Evolutionary conservation across 2,797 vertebrate species (phyloP).

Genomic region (Ctenopoma kingsleyae): DNA sequence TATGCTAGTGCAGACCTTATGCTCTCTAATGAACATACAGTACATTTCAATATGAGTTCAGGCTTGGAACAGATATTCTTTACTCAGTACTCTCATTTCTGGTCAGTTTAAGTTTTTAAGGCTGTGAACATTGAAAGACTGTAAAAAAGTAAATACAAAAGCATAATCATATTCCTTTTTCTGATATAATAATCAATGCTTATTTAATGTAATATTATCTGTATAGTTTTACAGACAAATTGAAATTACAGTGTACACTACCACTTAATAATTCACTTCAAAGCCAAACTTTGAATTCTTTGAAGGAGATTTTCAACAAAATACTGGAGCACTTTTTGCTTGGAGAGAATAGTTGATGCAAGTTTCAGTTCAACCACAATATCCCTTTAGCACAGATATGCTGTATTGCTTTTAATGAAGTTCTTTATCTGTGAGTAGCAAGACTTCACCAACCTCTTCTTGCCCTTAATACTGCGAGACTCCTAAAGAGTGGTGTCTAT

Average conservation of each 20-base stretch:
- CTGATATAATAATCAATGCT: not conserved
- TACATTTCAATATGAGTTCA: constrained; percentile 20
- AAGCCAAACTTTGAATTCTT: constrained; percentile 33
- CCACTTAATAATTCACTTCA: constrained; percentile 45
- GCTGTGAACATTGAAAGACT: not conserved
- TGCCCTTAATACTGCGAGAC: constrained; percentile 21
- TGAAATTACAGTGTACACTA: constrained; percentile 12
- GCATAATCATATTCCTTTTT: not conserved
- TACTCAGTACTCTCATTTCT: constrained; percentile 1
- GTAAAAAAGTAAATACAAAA: not conserved
- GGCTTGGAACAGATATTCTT: constrained; percentile 35
- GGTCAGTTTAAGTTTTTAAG: constrained; percentile 2
- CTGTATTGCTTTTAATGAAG: constrained; percentile 63
- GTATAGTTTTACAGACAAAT: constrained; percentile 5
- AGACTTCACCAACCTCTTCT: constrained; percentile 23
- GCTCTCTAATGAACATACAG: constrained; percentile 72
- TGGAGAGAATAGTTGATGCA: constrained; percentile 54
- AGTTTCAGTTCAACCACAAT: constrained; percentile 48
- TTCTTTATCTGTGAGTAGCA: constrained; percentile 42
- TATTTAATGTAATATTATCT: constrained; percentile 12
- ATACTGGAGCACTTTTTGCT: constrained; percentile 40
- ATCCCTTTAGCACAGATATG: constrained; percentile 39
- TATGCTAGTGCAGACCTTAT: constrained; percentile 62
- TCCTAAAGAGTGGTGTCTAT: constrained; percentile 22
- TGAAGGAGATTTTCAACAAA: constrained; percentile 35